Base-by-base conservation (phyloP, 2,888 invertebrate genomes). In the Esperia sulphurella region DNA sequence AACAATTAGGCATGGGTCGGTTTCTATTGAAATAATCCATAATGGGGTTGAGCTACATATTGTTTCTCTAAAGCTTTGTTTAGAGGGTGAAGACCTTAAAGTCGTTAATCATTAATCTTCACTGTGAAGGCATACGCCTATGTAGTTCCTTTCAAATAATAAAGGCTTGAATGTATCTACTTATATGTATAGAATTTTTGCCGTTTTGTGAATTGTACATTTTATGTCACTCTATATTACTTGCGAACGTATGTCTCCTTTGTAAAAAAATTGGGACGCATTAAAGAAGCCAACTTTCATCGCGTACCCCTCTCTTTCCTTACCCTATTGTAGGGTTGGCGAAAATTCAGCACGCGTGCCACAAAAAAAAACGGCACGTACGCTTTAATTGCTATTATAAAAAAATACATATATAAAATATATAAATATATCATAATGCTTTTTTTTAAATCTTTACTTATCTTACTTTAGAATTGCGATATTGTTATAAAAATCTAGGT, bases 201-300 rank as follows among this genome's bases (percentile, higher is more conserved):
- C 21, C 21, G 21, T 21, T 21, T 3, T 21, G 21, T 21, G 21
- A 21, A 5, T 21, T 21, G 21, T 21, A 21, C 5, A 21, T 21
- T 2, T 21, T 21, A 21, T 21, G 21, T 21, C 21, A 21, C 21
- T 38, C 13, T 38, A 31, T 31, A 31, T 31, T 10, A n/a, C 35
- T 35, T 35, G 6, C 35, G 6, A 35, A 35, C 3, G 35, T 39
- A 3, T 4, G 3, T 39, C 14, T 39, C 1, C 14, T 39, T 39
- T 39, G 48, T 53, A 57, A 51, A 49, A 54, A 48, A 57, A 59
- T 58, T 51, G 53, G 46, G 44, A 58, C 56, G 21, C 59, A 63
- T 67, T 63, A 68, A 64, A 63, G 6, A 58, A 51, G 54, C 53
- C 58, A 63, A 59, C 52, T 67, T 59, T 57, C 54, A 53, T 53